Percentiles rank a stretch among this genome's conserved stretches.
These are phyloP conservation scores for Phylloscopus trochiloides DNA, from an alignment of 2,113 vertebrate species.

Conservation along the genomic window DNA sequence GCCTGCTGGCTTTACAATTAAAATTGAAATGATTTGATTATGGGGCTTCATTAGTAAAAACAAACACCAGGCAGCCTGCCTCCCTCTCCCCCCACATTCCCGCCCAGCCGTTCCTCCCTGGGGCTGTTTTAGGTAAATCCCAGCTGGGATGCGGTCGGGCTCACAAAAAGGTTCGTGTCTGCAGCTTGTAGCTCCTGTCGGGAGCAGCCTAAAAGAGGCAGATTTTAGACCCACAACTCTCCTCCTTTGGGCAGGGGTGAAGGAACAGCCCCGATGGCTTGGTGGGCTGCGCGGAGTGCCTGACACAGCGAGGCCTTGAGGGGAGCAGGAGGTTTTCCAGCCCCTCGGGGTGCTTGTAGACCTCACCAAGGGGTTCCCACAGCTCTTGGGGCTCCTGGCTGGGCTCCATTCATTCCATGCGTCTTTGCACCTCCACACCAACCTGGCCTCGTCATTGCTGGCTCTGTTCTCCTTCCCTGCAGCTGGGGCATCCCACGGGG, in stretches of 20 bases:
- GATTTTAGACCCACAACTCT: background rate
- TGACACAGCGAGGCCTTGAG: rapidly evolving
- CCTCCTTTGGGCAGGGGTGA: background rate
- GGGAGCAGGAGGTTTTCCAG: background rate
- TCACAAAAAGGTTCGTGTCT: background rate
- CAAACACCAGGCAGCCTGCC: slow-evolving; percentile 31
- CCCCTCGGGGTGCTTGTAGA: background rate
- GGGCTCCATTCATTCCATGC: rapidly evolving
- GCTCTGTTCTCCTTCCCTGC: background rate
- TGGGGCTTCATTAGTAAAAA: slow-evolving; percentile 57
- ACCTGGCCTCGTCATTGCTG: background rate
- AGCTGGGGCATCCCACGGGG: background rate
- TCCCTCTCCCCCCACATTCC: background rate
- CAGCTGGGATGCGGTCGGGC: background rate
- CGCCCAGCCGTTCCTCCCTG: background rate
- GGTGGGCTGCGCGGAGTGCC: rapidly evolving
- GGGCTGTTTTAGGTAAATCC: slow-evolving; percentile 27
- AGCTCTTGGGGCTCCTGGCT: background rate
- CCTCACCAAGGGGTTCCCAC: background rate
- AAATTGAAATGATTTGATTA: slow-evolving; percentile 63
- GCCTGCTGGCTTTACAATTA: slow-evolving; percentile 64
- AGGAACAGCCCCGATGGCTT: background rate
- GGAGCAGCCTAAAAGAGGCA: background rate
- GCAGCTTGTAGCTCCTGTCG: background rate
- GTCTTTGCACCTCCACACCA: background rate